phyloP scores from a whole-genome alignment of 2,797 vertebrate species.

The Rhinichthys osculus region DNA sequence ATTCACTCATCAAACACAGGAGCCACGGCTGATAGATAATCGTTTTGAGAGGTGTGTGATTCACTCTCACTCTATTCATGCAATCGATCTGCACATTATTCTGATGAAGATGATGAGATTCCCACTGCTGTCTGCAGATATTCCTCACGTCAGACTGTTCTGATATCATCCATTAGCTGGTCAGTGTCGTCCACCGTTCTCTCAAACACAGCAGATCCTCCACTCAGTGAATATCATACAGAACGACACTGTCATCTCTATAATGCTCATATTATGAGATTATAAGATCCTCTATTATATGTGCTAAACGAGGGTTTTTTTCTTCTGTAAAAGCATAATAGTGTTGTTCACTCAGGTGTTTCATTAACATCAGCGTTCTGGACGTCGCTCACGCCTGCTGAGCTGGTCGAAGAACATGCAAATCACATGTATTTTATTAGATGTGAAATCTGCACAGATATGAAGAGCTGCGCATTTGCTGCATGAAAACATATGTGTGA shows the following conservation, averaged over 20 bases:
- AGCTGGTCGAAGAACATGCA: not conserved
- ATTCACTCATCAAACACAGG: not conserved
- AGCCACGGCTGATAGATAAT: not conserved
- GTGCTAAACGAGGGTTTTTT: not conserved
- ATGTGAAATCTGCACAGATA: not conserved
- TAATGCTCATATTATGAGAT: not conserved
- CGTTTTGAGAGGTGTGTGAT: not conserved
- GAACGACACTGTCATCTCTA: not conserved
- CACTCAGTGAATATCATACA: too few relatives aligned
- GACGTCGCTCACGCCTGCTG: not conserved
- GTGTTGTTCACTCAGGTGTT: not conserved
- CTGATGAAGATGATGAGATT: not conserved
- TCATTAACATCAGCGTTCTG: slow-evolving; percentile 4
- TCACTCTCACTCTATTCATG: not conserved
- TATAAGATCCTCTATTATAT: not conserved
- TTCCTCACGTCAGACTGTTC: not conserved
- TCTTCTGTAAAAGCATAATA: not conserved
- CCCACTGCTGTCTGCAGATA: not conserved
- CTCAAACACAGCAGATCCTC: not conserved
- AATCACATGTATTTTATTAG: not conserved
- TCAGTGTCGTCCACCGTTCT: not conserved
- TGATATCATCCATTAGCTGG: not conserved
- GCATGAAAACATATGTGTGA: not conserved
- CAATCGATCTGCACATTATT: not conserved
- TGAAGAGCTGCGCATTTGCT: not conserved